phyloP scores from a whole-genome alignment of 2,797 vertebrate species.

The Cryptoblepharus egeriae region DNA sequence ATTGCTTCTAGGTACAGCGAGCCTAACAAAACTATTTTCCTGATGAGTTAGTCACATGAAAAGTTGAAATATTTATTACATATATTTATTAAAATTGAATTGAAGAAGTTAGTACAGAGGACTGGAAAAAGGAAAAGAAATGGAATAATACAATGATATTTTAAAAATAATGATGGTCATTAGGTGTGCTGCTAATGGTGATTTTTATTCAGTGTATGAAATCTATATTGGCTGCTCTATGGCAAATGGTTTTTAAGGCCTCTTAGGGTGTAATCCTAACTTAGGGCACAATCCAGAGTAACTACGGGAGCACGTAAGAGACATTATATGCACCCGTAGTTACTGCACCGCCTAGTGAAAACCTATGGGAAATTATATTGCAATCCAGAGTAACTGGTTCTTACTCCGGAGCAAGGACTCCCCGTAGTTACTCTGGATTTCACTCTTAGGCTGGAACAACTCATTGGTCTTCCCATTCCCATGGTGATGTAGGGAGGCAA shows the following conservation, averaged over 20 bases:
- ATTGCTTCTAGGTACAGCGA: not conserved
- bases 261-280: no score
- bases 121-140: rapidly evolving
- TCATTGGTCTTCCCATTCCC: no score
- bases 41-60: not conserved
- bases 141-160: not conserved
- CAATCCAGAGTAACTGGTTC: no score
- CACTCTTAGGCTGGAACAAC: no score
- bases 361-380: no score
- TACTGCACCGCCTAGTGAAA: no score
- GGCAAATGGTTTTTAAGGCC: not conserved
- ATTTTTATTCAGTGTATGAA: not conserved
- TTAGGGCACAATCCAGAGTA: no score
- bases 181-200: not conserved
- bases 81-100: not conserved
- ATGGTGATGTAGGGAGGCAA: no score
- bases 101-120: not conserved
- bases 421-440: no score
- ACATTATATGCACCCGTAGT: no score
- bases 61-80: constrained; percentile 17
- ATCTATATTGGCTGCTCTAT: not conserved
- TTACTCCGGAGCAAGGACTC: no score
- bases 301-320: no score
- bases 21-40: not conserved
- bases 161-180: not conserved